Percentiles rank a stretch among this genome's conserved stretches.
phyloP scores from a whole-genome alignment of 2,888 invertebrate species.

The Rotaria macrura region DNA sequence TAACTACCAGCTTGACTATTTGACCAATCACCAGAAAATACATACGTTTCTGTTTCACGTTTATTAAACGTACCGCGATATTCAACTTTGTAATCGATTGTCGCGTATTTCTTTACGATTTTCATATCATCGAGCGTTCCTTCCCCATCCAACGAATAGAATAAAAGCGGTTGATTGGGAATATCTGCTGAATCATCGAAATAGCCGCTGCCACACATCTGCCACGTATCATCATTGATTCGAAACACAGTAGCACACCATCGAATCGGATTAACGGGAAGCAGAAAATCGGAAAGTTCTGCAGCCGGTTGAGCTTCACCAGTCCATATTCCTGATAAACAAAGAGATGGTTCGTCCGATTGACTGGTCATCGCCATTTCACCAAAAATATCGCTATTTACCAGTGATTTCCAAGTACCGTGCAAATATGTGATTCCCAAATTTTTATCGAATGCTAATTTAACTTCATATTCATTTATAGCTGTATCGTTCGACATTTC shows the following conservation, averaged over 20 bases:
- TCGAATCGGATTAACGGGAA: slow-evolving; percentile 3
- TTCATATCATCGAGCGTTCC: not conserved
- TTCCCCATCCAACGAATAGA: not conserved
- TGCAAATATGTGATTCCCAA: not conserved
- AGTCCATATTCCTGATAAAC: not conserved
- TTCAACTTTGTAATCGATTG: not conserved
- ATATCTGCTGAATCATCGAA: slow-evolving; percentile 17
- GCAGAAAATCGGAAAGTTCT: not conserved
- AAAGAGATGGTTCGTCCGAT: not conserved
- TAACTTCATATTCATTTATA: not conserved
- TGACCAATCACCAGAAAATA: not conserved
- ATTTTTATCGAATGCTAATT: not conserved
- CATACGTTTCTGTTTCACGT: not conserved
- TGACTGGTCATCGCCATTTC: not conserved
- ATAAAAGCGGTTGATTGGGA: not conserved
- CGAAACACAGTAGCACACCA: not conserved
- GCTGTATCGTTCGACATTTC: not conserved
- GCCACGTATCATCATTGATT: not conserved
- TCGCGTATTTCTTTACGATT: not conserved
- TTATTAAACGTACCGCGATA: not conserved
- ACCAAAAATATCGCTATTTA: not conserved
- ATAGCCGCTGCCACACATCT: not conserved
- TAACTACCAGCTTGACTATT: not conserved
- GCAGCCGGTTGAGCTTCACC: not conserved
- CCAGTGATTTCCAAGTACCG: slow-evolving; percentile 1